Evolutionary conservation across 2,113 vertebrate genomes (phyloP).

Genomic region (Apaloderma vittatum): DNA sequence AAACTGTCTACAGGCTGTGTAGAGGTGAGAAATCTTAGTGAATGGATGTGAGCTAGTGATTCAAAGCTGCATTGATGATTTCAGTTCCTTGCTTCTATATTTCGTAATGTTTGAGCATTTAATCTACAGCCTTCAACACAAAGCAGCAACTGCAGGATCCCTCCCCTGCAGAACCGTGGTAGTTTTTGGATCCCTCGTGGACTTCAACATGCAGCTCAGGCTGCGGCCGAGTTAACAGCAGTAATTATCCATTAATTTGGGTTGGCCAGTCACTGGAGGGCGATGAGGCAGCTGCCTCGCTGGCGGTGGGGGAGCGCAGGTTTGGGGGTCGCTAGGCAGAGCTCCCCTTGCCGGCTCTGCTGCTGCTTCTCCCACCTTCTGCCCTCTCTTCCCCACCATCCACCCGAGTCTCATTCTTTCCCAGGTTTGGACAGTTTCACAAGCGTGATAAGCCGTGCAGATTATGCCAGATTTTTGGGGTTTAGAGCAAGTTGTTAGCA

Average conservation of each 20-base stretch:
- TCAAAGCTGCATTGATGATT: background rate
- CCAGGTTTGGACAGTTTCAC: background rate
- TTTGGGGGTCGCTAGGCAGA: background rate
- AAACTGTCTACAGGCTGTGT: background rate
- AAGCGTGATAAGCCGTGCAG: background rate
- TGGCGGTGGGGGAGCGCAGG: background rate
- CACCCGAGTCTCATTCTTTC: accelerated
- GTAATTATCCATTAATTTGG: background rate
- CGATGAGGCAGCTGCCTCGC: background rate
- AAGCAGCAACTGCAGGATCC: background rate
- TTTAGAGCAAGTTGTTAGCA: background rate
- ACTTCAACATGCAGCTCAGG: background rate
- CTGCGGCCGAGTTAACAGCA: background rate
- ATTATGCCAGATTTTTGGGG: background rate
- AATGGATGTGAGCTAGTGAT: background rate
- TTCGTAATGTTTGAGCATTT: background rate
- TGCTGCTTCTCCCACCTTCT: background rate
- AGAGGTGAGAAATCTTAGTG: background rate
- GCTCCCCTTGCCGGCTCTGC: background rate
- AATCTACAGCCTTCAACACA: background rate
- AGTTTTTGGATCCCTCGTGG: accelerated
- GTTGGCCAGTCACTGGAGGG: background rate
- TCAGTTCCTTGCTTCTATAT: background rate
- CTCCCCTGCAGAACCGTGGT: background rate
- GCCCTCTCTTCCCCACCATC: background rate